These are phyloP conservation scores for Girardinus metallicus DNA, from an alignment of 2,797 vertebrate genomes.

Conservation along the genomic window DNA sequence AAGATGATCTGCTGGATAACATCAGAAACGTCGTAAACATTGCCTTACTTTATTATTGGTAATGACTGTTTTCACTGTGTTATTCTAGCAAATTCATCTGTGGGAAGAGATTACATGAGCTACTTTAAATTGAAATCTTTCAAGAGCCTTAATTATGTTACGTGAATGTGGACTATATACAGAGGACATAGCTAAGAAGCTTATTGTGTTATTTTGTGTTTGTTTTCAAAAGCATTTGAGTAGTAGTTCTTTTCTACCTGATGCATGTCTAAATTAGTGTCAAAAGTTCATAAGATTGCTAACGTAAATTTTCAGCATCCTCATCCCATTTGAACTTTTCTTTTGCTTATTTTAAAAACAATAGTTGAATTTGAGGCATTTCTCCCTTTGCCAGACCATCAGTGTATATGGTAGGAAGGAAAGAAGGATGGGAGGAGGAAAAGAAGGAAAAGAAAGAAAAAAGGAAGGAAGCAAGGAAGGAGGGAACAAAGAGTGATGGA, in stretches of 20 bases:
- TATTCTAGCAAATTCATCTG: not conserved
- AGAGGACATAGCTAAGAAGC: not conserved
- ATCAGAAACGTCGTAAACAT: not conserved
- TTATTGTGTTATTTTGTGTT: not conserved
- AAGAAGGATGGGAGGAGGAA: not conserved
- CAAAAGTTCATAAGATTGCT: not conserved
- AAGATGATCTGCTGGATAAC: not conserved
- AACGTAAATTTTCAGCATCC: not conserved
- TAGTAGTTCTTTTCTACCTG: not conserved
- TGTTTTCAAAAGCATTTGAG: not conserved
- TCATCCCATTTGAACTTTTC: not conserved
- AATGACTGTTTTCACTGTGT: not conserved
- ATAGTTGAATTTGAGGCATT: not conserved
- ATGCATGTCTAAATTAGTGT: not conserved
- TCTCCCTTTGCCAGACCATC: not conserved
- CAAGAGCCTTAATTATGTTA: not conserved
- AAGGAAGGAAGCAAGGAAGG: not conserved
- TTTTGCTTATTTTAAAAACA: not conserved
- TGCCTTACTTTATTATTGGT: not conserved
- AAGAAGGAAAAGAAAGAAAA: not conserved
- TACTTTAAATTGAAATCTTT: not conserved
- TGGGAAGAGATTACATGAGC: not conserved
- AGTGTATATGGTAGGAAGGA: not conserved
- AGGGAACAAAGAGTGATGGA: too few relatives aligned
- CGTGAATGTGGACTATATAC: not conserved